Evolutionary conservation across 2,888 invertebrate species (phyloP).

Genomic region (Sesia apiformis): DNA sequence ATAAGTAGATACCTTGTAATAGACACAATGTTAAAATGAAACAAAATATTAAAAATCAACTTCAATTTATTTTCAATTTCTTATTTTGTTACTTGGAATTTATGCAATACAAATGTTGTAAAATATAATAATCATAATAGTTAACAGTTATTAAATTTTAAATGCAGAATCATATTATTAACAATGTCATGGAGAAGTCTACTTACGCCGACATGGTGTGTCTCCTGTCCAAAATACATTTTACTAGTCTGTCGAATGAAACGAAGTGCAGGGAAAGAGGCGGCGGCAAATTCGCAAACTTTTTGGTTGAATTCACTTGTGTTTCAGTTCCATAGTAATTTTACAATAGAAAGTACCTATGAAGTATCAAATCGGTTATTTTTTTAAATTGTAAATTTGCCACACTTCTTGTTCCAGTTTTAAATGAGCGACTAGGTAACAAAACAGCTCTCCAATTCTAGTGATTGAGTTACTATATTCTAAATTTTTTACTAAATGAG

Average conservation of each 20-base stretch:
- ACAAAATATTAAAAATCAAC: constrained; percentile 56
- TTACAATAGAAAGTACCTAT: too few species aligned
- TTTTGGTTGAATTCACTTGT: not conserved
- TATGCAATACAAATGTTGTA: constrained; percentile 68
- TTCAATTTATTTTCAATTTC: constrained; percentile 68
- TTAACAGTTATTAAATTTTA: constrained; percentile 67
- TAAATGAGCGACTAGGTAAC: too few species aligned
- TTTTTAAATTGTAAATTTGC: too few species aligned
- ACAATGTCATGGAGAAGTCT: constrained; percentile 64
- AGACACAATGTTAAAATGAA: constrained; percentile 16
- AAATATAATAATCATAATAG: constrained; percentile 68
- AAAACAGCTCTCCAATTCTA: too few species aligned
- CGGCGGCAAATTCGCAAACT: too few species aligned
- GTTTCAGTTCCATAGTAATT: too few species aligned
- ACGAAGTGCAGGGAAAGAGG: too few species aligned
- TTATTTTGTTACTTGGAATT: constrained; percentile 60
- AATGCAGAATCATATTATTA: constrained; percentile 60
- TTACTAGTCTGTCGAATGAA: too few species aligned
- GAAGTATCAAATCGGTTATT: too few species aligned
- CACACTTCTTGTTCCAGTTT: too few species aligned
- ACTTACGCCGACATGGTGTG: constrained; percentile 16
- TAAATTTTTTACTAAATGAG: constrained; percentile 41
- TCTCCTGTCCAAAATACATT: not conserved
- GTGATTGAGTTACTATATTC: constrained; percentile 16
- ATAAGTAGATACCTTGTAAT: too few species aligned